phyloP scores from a whole-genome alignment of 2,888 invertebrate species.

The Dendrolimus houi region DNA sequence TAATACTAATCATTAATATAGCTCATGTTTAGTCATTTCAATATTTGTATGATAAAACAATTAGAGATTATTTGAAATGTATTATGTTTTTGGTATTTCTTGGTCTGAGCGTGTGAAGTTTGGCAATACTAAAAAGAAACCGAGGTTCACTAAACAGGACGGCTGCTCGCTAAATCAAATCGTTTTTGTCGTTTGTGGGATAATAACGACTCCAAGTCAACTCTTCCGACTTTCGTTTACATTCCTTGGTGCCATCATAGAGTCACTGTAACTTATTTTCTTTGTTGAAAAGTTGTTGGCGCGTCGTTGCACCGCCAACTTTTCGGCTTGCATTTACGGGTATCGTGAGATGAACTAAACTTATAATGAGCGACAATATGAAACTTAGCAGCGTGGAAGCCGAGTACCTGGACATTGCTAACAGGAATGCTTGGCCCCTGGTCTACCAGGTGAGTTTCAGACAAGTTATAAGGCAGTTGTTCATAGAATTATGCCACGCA shows the following conservation, averaged over 20 bases:
- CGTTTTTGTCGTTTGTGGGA: constrained; percentile 1
- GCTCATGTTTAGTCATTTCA: too few species aligned
- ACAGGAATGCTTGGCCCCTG: constrained; percentile 81
- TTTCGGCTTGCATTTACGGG: constrained; percentile 3
- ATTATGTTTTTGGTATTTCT: too few species aligned
- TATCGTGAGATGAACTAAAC: constrained; percentile 33
- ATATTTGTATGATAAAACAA: too few species aligned
- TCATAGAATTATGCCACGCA: constrained; percentile 34
- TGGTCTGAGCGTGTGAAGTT: too few species aligned
- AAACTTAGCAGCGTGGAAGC: constrained; percentile 67
- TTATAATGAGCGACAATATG: constrained; percentile 33
- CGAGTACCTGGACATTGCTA: constrained; percentile 83
- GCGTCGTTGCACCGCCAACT: constrained; percentile 1
- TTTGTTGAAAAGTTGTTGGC: neutral
- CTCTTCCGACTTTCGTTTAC: neutral
- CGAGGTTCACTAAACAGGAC: too few species aligned
- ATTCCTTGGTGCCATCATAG: neutral
- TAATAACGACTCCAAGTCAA: neutral
- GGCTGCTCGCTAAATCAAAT: constrained; percentile 1
- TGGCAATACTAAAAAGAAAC: too few species aligned
- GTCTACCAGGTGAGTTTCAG: constrained; percentile 80
- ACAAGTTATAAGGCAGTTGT: constrained; percentile 25
- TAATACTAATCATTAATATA: too few species aligned
- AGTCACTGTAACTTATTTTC: neutral
- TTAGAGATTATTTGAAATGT: too few species aligned